Base-by-base conservation (phyloP, 2,888 invertebrate species). In the Chouioia cunea region DNA sequence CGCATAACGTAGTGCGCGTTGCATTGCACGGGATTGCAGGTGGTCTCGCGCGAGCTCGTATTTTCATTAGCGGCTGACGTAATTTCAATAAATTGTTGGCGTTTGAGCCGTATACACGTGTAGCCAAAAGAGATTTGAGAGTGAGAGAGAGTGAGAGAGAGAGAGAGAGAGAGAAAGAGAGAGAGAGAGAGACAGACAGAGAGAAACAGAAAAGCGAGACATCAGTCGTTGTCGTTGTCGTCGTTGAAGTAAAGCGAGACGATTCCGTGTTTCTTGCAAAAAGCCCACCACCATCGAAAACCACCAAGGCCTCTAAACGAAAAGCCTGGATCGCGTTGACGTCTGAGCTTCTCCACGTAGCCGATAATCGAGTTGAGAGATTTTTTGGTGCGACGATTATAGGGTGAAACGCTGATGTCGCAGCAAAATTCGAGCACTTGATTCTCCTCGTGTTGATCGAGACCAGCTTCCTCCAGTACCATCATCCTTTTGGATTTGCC, bases 201-300 rank as follows among this genome's bases (percentile, higher is more conserved):
- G 27, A 27, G 27, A 3, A 27, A 36, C 10, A 18, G 14, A 4
- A 4, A 44, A 4, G 12, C 59, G 6, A 57, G 8, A 15, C 14
- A 14, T 81, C 79, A 83, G 76, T 85, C 84, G 77, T 83, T 82
- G 52, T 85, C 85, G 72, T 81, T 84, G 59, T 85, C 84, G 75
- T 84, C 85, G 73, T 85, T 85, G 69, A 85, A 90, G 80, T 89
- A 89, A 62, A 90, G 83, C 65, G 92, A 92, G 1, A 92, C 91
- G 74, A 93, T 91, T 67, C 91, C 91, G 86, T 93, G 91, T 80
- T 93, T 93, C 85, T 93, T 93, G 86, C 93, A 93, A 79, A 93
- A 93, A 0, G 93, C 93, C 93, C 93, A 93, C 93, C 93, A 93
- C 93, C 93, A 93, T 15, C 92, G 86, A 79, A 91, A 93, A 0